Evolutionary conservation across 2,888 invertebrate genomes (phyloP).

Genomic region (Chouioia cunea): DNA sequence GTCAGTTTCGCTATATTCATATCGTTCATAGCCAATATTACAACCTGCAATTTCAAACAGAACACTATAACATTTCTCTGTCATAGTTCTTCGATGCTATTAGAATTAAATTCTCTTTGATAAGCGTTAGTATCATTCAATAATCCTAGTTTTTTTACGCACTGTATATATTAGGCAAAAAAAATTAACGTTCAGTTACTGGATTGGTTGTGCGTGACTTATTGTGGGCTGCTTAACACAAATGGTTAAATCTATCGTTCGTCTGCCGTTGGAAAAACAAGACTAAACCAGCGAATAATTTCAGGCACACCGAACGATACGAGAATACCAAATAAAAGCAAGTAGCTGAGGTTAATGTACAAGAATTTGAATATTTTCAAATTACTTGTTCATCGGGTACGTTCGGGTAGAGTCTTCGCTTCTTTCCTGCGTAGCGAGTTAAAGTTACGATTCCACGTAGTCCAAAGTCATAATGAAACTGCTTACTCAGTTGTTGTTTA

Average conservation of each 20-base stretch:
- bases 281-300: no score
- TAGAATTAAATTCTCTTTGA: not conserved
- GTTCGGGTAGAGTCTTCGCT: constrained; percentile 78
- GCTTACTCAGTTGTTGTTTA: constrained; percentile 88
- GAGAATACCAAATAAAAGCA: no score
- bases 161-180: no score
- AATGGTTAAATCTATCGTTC: no score
- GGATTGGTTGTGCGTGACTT: no score
- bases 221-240: no score
- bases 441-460: constrained; percentile 88
- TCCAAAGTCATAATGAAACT: constrained; percentile 93
- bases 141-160: no score
- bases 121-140: no score
- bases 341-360: no score
- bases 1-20: constrained; percentile 92
- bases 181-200: no score
- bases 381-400: constrained; percentile 82
- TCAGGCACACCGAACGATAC: no score
- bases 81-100: not conserved
- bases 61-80: constrained; percentile 1
- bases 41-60: constrained; percentile 69
- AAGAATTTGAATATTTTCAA: not conserved
- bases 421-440: constrained; percentile 86
- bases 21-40: constrained; percentile 88
- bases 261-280: constrained; percentile 1